phyloP scores from a whole-genome alignment of 2,113 vertebrate genomes.

The Martes martes region DNA sequence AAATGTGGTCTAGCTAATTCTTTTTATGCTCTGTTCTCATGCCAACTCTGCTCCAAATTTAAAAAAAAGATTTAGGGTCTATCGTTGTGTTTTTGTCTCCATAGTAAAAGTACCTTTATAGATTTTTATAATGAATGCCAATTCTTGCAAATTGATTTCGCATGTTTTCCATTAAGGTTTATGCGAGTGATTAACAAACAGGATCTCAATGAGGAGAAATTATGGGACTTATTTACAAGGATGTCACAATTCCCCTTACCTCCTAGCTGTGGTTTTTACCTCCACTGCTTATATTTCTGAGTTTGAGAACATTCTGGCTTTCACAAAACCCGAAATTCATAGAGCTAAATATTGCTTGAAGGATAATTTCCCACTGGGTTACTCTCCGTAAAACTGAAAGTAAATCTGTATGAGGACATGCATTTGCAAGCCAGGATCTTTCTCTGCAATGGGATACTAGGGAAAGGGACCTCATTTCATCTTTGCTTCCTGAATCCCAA shows the following conservation, averaged over 20 bases:
- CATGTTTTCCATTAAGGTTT: constrained; percentile 62
- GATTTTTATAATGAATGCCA: constrained; percentile 65
- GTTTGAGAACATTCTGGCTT: constrained; percentile 51
- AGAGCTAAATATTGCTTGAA: constrained; percentile 35
- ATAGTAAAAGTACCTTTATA: constrained; percentile 61
- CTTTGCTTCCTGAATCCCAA: background rate
- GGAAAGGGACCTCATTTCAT: background rate
- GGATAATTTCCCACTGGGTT: constrained; percentile 18
- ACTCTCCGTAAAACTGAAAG: background rate
- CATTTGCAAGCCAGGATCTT: background rate
- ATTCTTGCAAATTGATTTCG: constrained; percentile 67
- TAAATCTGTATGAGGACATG: background rate
- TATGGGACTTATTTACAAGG: constrained; percentile 63
- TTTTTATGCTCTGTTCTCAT: background rate
- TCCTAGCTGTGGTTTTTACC: constrained; percentile 12
- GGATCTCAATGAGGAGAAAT: constrained; percentile 58
- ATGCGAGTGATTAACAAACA: constrained; percentile 76
- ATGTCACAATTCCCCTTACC: constrained; percentile 63
- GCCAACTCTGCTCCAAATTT: constrained; percentile 5
- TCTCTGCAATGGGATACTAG: background rate
- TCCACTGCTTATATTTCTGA: background rate
- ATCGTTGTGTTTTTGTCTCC: constrained; percentile 44
- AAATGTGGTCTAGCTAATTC: background rate
- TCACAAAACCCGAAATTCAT: constrained; percentile 67
- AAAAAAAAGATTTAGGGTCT: background rate